Evolutionary conservation across 2,113 vertebrate genomes (phyloP).

Genomic region (Nesoenas mayeri): DNA sequence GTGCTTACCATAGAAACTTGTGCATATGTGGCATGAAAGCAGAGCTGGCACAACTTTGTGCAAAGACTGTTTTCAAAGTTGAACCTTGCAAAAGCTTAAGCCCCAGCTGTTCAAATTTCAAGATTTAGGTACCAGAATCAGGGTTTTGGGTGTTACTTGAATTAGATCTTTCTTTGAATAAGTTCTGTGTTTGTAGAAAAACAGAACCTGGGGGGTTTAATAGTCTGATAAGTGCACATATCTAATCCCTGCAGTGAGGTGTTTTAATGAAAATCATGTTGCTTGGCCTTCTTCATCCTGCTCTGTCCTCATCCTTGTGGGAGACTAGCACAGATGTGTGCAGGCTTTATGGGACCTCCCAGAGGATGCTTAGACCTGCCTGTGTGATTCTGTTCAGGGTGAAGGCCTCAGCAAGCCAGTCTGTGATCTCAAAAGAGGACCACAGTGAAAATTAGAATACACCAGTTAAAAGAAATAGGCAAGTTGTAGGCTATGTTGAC

Average conservation of each 20-base stretch:
- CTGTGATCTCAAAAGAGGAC: background rate
- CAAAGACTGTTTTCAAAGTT: background rate
- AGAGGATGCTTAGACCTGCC: background rate
- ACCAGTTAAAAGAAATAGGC: background rate
- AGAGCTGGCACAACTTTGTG: background rate
- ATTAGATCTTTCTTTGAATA: background rate
- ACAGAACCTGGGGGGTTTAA: accelerated
- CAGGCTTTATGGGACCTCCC: background rate
- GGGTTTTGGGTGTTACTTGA: background rate
- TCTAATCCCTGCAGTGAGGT: background rate
- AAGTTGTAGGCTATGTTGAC: background rate
- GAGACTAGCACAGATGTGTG: accelerated
- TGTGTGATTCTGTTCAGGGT: background rate
- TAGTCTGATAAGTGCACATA: background rate
- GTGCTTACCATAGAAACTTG: background rate
- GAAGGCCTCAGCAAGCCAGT: background rate
- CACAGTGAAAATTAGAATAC: background rate
- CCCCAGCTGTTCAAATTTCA: background rate
- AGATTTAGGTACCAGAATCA: background rate
- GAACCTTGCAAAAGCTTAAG: background rate
- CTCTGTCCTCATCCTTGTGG: background rate
- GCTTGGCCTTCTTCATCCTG: background rate
- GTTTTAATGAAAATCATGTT: background rate
- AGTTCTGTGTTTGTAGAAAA: background rate
- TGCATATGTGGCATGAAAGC: accelerated